These are phyloP conservation scores for Tridacna gigas DNA, from an alignment of 2,888 invertebrate species.

Conservation along the genomic window DNA sequence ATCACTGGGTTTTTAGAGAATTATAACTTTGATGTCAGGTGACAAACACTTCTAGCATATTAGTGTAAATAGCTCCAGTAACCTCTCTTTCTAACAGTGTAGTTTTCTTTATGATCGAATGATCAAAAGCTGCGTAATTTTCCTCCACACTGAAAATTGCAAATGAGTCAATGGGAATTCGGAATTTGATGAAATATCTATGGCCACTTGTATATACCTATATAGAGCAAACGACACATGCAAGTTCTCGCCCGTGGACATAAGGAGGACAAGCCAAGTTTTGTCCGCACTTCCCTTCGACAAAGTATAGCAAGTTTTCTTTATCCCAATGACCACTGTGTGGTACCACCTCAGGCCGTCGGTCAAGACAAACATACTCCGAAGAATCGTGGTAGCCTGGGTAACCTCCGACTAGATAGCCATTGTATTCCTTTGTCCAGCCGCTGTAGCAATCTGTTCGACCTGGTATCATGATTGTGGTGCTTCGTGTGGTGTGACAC, in stretches of 20 bases:
- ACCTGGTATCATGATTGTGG: constrained; percentile 43
- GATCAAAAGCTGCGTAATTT: no score
- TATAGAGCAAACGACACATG: constrained; percentile 53
- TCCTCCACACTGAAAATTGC: no score
- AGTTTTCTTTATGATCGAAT: no score
- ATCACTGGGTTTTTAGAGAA: no score
- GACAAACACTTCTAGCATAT: no score
- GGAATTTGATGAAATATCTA: no score
- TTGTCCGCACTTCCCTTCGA: constrained; percentile 43
- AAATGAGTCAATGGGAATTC: no score
- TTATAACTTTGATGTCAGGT: no score
- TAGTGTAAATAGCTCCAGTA: no score
- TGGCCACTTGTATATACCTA: no score
- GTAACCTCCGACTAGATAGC: constrained; percentile 26
- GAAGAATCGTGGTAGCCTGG: constrained; percentile 9
- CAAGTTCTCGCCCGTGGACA: constrained; percentile 42
- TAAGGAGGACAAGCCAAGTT: constrained; percentile 53
- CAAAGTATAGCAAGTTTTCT: constrained; percentile 43
- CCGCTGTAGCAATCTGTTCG: constrained; percentile 38
- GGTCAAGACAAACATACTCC: constrained; percentile 45
- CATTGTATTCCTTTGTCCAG: constrained; percentile 45
- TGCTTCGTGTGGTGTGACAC: constrained; percentile 22
- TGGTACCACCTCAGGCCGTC: constrained; percentile 41
- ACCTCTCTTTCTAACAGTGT: no score
- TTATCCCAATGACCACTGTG: constrained; percentile 18